Conservation (phyloP, 2,797 vertebrate species). For the Hydrolagus colliei region DNA sequence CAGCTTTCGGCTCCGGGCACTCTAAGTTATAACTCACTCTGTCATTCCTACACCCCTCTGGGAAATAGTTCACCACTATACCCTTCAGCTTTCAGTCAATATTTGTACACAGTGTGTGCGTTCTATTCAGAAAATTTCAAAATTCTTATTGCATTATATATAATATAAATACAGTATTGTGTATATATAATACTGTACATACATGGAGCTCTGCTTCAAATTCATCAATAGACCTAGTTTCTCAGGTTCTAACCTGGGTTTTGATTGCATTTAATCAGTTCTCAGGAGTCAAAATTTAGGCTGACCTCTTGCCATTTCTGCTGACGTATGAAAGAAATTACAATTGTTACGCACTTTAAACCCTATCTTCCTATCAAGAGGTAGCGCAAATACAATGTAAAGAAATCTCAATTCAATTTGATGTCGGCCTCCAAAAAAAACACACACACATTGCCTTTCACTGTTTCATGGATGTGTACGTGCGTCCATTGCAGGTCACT, state of each 20-base stretch:
- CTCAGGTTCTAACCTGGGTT: constrained; percentile 14
- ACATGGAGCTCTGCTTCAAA: not conserved
- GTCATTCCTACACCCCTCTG: not conserved
- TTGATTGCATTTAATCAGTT: not conserved
- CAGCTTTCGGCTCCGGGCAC: not conserved
- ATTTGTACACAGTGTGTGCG: not conserved
- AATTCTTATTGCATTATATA: constrained; percentile 6
- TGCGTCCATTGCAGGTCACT: constrained; percentile 61
- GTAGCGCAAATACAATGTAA: constrained; percentile 12
- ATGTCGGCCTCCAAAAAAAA: constrained; percentile 6
- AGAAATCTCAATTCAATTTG: constrained; percentile 13
- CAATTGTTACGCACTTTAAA: not conserved
- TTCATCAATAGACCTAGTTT: not conserved
- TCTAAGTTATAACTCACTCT: constrained; percentile 5
- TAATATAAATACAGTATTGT: not conserved
- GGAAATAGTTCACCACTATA: constrained; percentile 11
- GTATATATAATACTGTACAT: not conserved
- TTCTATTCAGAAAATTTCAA: not conserved
- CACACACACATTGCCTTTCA: not conserved
- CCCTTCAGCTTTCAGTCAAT: constrained; percentile 24
- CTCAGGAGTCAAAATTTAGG: constrained; percentile 15
- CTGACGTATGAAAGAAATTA: not conserved
- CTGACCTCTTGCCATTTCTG: not conserved
- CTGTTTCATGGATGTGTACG: constrained; percentile 16
- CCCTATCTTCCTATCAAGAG: not conserved